Conservation (phyloP, 92 coral and sea anemone species). For the Paramuricea clavata region DNA sequence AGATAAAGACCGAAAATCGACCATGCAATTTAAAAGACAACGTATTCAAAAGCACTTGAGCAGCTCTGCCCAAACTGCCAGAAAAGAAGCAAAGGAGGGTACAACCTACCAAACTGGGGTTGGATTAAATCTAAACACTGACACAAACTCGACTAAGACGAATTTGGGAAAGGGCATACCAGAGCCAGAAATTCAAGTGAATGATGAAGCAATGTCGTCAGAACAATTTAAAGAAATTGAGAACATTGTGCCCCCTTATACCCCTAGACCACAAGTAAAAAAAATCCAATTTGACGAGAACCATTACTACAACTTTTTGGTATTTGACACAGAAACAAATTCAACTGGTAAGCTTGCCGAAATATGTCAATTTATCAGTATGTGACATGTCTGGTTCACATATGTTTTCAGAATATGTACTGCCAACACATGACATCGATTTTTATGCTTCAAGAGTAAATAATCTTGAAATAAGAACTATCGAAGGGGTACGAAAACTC, state of each 20-base stretch:
- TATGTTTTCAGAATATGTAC: slow-evolving; percentile 34
- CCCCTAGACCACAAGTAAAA: not conserved
- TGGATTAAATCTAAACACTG: slow-evolving; percentile 15
- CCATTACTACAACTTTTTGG: slow-evolving; percentile 37
- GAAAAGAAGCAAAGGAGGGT: slow-evolving; percentile 62
- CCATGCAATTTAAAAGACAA: slow-evolving; percentile 47
- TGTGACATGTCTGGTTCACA: slow-evolving; percentile 10
- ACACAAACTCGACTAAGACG: not conserved
- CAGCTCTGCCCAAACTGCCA: slow-evolving; percentile 37
- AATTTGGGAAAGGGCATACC: not conserved
- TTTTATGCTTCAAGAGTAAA: slow-evolving; percentile 45
- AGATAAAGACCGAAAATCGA: slow-evolving; percentile 40
- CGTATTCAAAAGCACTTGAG: slow-evolving; percentile 56
- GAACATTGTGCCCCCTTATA: slow-evolving; percentile 33
- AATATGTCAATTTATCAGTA: slow-evolving; percentile 48
- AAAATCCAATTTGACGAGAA: slow-evolving; percentile 27
- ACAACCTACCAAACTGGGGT: slow-evolving; percentile 30
- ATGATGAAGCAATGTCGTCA: not conserved
- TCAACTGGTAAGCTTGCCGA: slow-evolving; percentile 54
- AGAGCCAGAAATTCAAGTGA: not conserved
- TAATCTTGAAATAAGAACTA: slow-evolving; percentile 24
- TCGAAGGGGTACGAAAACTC: slow-evolving; percentile 31
- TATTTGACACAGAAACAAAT: slow-evolving; percentile 64
- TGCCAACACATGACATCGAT: slow-evolving; percentile 56
- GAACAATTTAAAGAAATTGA: slow-evolving; percentile 1